Base-by-base conservation (phyloP, 2,888 invertebrate genomes). In the Ferdinandea cuprea region DNA sequence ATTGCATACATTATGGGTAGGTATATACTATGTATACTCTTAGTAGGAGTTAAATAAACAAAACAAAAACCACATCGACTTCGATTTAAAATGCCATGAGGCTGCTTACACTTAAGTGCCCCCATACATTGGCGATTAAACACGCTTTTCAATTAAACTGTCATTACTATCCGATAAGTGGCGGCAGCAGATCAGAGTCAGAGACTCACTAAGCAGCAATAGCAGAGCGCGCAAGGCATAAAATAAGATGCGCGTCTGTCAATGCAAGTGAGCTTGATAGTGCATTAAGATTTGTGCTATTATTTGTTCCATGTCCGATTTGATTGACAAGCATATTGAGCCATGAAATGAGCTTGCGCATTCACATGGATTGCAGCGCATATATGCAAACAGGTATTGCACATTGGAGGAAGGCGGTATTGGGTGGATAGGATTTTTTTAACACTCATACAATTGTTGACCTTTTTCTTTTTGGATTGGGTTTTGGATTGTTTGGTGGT, bases 61-160 rank as follows among this genome's bases (percentile, higher is more conserved):
- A 35, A 19, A 52, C 9, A 56, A 11, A 63, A 54, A 13, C 32
- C 40, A 30, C 19, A 28, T 15, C 30, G 32, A 56, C 15, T 35
- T 21, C 25, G 28, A 30, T 21, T 56, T 8, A 59, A 58, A 72
- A 65, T 13, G 58, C 40, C 44, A 37, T 42, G 37, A 66, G 63
- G 30, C 40, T 32, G 30, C 40, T 32, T 46, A 44, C 52, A 54
- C 76, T 81, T 81, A 76, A 81, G 80, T 80, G 76, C 37, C 30
- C 21, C 17, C 44, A 25, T 35, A 32, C 15, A 77, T 80, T 58
- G 69, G 56, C 63, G 76, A 76, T 81, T 80, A 69, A 81, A 81
- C 48, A 58, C 48, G 68, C 37, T 76, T 81, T 81, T 81, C 80
- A 81, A 81, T 81, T 81, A 81, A 81, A 81, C 80, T 81, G 80